Conservation (phyloP, 2,113 vertebrate species). For the Labeo rohita region DNA sequence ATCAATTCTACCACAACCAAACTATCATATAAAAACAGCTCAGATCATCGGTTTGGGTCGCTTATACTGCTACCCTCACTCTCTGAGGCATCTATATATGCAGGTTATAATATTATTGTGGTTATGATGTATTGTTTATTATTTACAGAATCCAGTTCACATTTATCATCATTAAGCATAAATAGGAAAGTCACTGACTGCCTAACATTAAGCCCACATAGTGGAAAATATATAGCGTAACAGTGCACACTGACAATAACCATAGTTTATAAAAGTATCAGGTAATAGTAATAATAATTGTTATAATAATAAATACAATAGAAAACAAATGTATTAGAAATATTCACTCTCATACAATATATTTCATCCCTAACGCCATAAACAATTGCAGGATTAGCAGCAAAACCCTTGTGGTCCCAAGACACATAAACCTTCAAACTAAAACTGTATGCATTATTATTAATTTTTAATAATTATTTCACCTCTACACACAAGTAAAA, state of each 20-base stretch:
- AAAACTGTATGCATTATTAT: constrained; percentile 78
- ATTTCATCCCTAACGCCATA: constrained; percentile 57
- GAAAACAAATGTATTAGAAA: constrained; percentile 82
- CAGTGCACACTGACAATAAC: constrained; percentile 66
- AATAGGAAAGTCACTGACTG: constrained; percentile 72
- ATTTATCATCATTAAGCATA: constrained; percentile 75
- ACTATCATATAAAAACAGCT: constrained; percentile 9
- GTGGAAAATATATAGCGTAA: constrained; percentile 66
- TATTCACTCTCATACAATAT: constrained; percentile 69
- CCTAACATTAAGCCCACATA: constrained; percentile 52
- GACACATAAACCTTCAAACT: constrained; percentile 75
- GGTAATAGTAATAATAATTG: constrained; percentile 63
- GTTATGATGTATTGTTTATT: constrained; percentile 68
- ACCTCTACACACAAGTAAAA: neutral
- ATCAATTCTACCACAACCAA: constrained; percentile 11
- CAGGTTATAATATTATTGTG: constrained; percentile 64
- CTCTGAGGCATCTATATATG: constrained; percentile 56
- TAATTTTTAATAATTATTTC: constrained; percentile 34
- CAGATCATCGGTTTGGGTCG: neutral
- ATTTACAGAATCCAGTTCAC: constrained; percentile 78
- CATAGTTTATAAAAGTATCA: constrained; percentile 59
- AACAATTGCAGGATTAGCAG: constrained; percentile 81
- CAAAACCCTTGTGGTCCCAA: constrained; percentile 78
- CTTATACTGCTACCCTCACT: neutral
- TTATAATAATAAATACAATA: constrained; percentile 81